Evolutionary conservation across 2,888 invertebrate species (phyloP).

Genomic region (Drosophila rubida): DNA sequence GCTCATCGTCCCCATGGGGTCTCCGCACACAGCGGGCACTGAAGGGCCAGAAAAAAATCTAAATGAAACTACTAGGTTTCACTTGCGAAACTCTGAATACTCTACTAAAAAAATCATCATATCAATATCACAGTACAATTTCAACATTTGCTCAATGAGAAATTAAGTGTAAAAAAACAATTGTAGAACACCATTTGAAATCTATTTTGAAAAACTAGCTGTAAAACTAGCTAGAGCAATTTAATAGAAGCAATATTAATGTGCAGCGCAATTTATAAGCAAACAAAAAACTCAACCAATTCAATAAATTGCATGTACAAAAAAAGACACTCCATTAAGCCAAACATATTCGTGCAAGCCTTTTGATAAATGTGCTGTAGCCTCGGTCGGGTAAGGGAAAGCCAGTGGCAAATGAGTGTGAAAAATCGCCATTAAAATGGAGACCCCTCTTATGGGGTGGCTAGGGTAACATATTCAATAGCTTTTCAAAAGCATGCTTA

Average conservation of each 20-base stretch:
- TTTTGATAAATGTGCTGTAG: slow-evolving; percentile 12
- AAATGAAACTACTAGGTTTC: slow-evolving; percentile 1
- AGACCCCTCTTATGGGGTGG: slow-evolving; percentile 29
- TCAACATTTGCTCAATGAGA: too few species aligned
- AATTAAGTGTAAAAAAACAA: too few species aligned
- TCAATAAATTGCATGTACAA: not conserved
- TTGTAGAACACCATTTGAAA: too few species aligned
- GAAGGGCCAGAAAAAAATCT: slow-evolving; percentile 39
- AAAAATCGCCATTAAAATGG: slow-evolving; percentile 70
- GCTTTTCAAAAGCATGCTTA: slow-evolving; percentile 75
- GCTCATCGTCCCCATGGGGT: slow-evolving; percentile 20
- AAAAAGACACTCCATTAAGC: not conserved
- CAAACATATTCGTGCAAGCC: not conserved
- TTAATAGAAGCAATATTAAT: too few species aligned
- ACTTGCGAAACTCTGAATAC: slow-evolving; percentile 3
- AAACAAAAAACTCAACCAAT: not conserved
- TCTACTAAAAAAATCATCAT: slow-evolving; percentile 5
- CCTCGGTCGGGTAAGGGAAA: slow-evolving; percentile 9
- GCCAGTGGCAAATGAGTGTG: slow-evolving; percentile 64
- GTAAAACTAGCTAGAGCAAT: too few species aligned
- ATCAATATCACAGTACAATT: too few species aligned
- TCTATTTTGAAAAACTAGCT: too few species aligned
- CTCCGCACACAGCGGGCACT: slow-evolving; percentile 19
- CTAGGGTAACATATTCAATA: slow-evolving; percentile 70
- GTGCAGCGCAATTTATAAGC: too few species aligned